phyloP scores from a whole-genome alignment of 2,888 invertebrate genomes.

The Onthophagus sagittarius region DNA sequence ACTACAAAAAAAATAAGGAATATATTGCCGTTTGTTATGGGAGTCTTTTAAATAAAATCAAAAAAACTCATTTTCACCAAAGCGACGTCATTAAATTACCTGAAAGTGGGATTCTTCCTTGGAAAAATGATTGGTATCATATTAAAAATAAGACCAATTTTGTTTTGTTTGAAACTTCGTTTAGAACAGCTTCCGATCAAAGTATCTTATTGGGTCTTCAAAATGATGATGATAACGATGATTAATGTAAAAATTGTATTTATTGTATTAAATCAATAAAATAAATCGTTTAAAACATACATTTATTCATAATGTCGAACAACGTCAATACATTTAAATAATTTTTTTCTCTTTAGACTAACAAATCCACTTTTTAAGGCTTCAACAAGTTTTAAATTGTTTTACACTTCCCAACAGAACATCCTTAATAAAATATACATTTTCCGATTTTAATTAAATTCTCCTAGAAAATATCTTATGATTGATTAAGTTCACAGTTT shows the following conservation, averaged over 20 bases:
- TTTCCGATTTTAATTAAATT: background rate
- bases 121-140: conserved; percentile 37
- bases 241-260: conserved; percentile 11
- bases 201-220: conserved; percentile 43
- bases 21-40: conserved; percentile 40
- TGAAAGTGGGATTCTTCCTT: conserved; percentile 34
- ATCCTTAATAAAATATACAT: background rate
- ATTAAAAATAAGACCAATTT: conserved; percentile 32
- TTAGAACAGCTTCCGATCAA: conserved; percentile 43
- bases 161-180: conserved; percentile 40
- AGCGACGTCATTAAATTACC: conserved; percentile 35
- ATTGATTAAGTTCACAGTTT: background rate
- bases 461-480: background rate
- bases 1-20: conserved; percentile 33
- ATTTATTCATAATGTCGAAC: background rate
- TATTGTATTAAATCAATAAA: background rate
- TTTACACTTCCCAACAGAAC: background rate
- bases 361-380: background rate
- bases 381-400: background rate
- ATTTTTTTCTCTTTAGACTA: background rate
- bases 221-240: conserved; percentile 31
- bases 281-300: background rate
- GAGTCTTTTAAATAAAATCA: conserved; percentile 33
- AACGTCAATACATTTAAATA: background rate
- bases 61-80: conserved; percentile 29